Evolutionary conservation across 2,113 vertebrate genomes (phyloP).

Genomic region (Proteles cristata): DNA sequence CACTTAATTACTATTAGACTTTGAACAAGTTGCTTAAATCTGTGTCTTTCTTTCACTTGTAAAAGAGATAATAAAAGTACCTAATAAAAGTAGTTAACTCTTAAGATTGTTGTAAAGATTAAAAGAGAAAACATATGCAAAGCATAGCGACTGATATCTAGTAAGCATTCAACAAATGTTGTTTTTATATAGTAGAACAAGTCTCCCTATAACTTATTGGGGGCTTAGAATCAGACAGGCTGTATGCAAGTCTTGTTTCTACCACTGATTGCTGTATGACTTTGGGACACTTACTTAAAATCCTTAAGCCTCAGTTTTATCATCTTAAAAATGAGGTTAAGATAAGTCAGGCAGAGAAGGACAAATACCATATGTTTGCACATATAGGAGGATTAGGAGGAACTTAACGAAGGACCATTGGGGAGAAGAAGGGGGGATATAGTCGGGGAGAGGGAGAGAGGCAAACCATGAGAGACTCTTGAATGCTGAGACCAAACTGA

Average conservation of each 20-base stretch:
- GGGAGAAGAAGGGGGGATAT: too few species aligned
- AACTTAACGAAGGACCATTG: too few species aligned
- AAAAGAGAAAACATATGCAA: neutral
- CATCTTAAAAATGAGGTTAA: neutral
- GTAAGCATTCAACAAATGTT: neutral
- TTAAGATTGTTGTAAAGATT: neutral
- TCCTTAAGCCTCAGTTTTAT: slow-evolving; percentile 14
- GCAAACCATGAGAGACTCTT: too few species aligned
- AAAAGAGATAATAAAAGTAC: neutral
- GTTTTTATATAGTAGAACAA: neutral
- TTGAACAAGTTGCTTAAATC: slow-evolving; percentile 14
- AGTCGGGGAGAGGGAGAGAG: too few species aligned
- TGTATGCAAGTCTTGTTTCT: neutral
- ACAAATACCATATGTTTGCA: too few species aligned
- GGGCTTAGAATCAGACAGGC: neutral
- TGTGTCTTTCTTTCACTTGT: neutral
- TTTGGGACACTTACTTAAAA: neutral
- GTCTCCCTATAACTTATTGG: neutral
- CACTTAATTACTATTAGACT: neutral
- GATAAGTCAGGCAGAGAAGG: too few species aligned
- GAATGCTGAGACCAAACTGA: too few species aligned
- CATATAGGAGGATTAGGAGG: too few species aligned
- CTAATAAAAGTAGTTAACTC: neutral
- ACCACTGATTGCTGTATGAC: neutral
- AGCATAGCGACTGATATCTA: neutral